Conservation (phyloP, 2,113 vertebrate genomes). For the Accipiter cooperii region DNA sequence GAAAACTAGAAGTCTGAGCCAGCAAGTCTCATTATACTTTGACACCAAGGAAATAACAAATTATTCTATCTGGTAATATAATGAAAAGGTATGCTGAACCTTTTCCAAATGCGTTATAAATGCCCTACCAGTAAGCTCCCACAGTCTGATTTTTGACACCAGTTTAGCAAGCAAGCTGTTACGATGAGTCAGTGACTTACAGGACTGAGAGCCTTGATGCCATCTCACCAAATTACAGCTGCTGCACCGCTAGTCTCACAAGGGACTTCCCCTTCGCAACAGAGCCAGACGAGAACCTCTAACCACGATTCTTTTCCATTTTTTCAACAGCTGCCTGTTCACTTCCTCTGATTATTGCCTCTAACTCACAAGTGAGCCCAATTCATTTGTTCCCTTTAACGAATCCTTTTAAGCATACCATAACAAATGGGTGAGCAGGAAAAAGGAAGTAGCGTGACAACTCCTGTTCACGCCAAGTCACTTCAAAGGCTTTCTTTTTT, state of each 20-base stretch:
- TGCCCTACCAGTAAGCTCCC: background rate
- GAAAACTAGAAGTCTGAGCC: background rate
- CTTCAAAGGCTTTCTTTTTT: background rate
- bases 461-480: background rate
- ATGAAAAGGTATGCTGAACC: background rate
- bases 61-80: background rate
- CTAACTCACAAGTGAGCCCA: background rate
- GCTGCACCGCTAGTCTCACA: background rate
- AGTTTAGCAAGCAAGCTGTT: background rate
- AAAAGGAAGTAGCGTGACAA: background rate
- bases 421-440: background rate
- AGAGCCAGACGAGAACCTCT: background rate
- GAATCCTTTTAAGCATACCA: background rate
- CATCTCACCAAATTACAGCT: background rate
- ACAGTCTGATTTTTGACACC: background rate
- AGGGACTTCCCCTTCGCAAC: background rate
- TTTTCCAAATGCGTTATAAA: background rate
- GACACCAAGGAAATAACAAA: background rate
- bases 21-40: background rate
- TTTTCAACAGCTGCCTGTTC: background rate
- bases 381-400: background rate
- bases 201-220: background rate
- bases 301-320: rapidly evolving
- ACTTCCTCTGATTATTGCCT: background rate
- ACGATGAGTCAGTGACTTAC: background rate